Evolutionary conservation across 2,113 vertebrate species (phyloP).

Genomic region (Bubo blakistoni): DNA sequence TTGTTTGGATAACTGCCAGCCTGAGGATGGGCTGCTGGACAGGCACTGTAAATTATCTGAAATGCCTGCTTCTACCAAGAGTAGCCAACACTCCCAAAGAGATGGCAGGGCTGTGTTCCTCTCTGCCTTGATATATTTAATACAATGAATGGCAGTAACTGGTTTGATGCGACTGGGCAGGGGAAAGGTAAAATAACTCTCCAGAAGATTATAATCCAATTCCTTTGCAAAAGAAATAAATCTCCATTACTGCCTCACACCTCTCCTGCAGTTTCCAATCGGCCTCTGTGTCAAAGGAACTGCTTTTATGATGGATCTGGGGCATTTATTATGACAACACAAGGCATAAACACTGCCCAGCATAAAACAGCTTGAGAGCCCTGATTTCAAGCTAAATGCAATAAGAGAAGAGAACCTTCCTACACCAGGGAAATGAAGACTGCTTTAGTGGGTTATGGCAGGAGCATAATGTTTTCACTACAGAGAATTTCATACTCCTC

Average conservation of each 20-base stretch:
- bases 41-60: neutral
- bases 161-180: neutral
- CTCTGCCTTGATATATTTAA: neutral
- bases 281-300: neutral
- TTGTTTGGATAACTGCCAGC: neutral
- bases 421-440: constrained; percentile 18
- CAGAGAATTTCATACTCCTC: neutral
- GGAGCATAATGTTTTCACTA: neutral
- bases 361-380: neutral
- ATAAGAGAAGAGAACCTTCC: constrained; percentile 20
- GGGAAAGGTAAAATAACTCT: constrained; percentile 18
- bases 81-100: neutral
- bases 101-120: neutral
- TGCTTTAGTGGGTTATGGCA: constrained; percentile 15
- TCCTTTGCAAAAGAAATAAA: neutral
- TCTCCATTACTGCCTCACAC: neutral
- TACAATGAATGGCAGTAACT: neutral
- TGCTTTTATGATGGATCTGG: constrained; percentile 24
- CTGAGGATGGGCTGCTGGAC: neutral
- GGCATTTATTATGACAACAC: neutral
- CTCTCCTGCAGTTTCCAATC: neutral
- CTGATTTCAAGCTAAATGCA: constrained; percentile 7
- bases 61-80: neutral
- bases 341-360: neutral
- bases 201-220: neutral